These are phyloP conservation scores for Zophobas atratus DNA, from an alignment of 1,140 invertebrate genomes.

Conservation along the genomic window DNA sequence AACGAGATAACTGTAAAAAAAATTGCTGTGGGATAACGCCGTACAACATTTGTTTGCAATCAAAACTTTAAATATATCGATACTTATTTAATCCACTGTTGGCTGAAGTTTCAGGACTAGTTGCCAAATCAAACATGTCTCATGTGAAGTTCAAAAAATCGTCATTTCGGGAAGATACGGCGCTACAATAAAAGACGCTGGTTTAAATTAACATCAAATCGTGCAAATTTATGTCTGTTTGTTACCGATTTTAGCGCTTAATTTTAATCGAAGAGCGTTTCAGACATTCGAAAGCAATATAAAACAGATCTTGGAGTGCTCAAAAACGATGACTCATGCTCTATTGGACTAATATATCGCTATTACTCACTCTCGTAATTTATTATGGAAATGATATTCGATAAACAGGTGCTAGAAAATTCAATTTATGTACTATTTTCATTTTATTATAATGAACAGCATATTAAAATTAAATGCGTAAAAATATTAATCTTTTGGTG, in stretches of 20 bases:
- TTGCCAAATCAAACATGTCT: constrained; percentile 43
- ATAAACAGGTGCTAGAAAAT: constrained; percentile 4
- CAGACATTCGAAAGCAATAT: background rate
- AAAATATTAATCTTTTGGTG: too few relatives aligned
- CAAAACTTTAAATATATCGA: constrained; percentile 45
- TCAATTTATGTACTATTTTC: constrained; percentile 4
- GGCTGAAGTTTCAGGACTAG: constrained; percentile 18
- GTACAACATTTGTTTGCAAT: constrained; percentile 35
- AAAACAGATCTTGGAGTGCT: background rate
- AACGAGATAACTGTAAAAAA: background rate
- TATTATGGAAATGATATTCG: constrained; percentile 11
- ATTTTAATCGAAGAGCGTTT: background rate
- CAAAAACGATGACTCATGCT: constrained; percentile 20
- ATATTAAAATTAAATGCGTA: background rate
- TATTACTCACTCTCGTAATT: constrained; percentile 17
- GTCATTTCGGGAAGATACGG: constrained; percentile 18
- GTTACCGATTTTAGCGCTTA: background rate
- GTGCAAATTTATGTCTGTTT: background rate
- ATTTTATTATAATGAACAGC: background rate
- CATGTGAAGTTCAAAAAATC: constrained; percentile 5
- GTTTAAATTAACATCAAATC: background rate
- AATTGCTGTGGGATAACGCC: background rate
- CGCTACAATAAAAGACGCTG: background rate
- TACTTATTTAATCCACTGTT: constrained; percentile 39
- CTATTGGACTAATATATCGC: constrained; percentile 1